Base-by-base conservation (phyloP, 92 coral and sea anemone genomes). In the Montipora capitata region DNA sequence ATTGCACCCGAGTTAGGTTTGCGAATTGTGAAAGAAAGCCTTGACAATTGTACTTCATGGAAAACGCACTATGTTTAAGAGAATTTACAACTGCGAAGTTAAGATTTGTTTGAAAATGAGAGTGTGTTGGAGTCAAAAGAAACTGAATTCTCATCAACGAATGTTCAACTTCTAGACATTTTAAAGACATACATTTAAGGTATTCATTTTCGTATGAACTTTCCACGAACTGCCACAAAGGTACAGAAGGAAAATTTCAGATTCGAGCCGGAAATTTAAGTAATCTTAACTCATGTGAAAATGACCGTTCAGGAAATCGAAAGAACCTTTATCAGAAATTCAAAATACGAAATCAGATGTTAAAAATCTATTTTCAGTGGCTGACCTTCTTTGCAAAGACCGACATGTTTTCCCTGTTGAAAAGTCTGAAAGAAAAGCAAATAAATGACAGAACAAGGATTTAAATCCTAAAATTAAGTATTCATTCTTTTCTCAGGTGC, bases 401-500 rank as follows among this genome's bases (percentile, higher is more conserved):
- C 7, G 67, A 61, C 67, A 16, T 63, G 16, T 59, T 5, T 59
- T 66, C 64, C 4, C 17, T 38, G 40, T 40, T 13, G 35, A 38
- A 39, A 80, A 10, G 62, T 75, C 14, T 56, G 35, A 39, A 64
- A 88, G 72, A 74, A 69, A 82, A 88, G 56, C 38, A 84, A 84
- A 77, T 40, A 77, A 74, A 42, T 20, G 72, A 35, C 14, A 67
- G 5, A 35, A 9, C n/a, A 67, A 13, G 13, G 27, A 77, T 86
- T 71, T 79, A 64, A 14, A 44, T 79, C 54, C 43, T 13, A 61
- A 27, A 5, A 17, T 17, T 16, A 7, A 54, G 43, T 73, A 72
- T 72, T 11, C 70, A 59, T 18, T 72, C 64, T 82, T 6, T 16
- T 27, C 67, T 69, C 70, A 11, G 48, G 35, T 59, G 35, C 8